Evolutionary conservation across 2,113 vertebrate genomes (phyloP).

Genomic region (Elanoides forficatus): DNA sequence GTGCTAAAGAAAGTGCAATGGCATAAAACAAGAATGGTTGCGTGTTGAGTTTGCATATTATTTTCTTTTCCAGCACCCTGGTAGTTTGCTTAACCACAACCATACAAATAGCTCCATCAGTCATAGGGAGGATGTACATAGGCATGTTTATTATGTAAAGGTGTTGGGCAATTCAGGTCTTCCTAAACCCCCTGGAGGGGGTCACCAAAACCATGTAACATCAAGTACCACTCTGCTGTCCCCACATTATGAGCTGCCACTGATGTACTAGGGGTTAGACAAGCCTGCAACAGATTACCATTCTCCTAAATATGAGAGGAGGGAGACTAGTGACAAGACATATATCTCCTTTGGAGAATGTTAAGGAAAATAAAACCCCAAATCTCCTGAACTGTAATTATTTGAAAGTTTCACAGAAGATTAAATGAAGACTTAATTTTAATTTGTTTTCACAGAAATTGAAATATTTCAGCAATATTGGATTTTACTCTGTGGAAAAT

Average conservation of each 20-base stretch:
- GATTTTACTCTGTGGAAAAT: neutral
- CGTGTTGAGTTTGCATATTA: fast-evolving
- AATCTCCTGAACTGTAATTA: neutral
- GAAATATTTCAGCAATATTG: neutral
- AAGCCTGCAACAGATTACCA: neutral
- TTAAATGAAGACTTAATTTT: neutral
- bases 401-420: neutral
- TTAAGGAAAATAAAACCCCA: neutral
- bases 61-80: neutral
- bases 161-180: neutral
- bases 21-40: neutral
- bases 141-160: neutral
- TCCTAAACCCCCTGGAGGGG: neutral
- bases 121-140: neutral
- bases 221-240: neutral
- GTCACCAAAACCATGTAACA: neutral
- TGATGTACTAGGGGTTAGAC: neutral
- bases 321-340: neutral
- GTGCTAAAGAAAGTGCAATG: neutral
- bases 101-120: neutral
- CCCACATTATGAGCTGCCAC: neutral
- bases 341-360: neutral
- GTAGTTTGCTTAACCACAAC: neutral
- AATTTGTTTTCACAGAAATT: neutral
- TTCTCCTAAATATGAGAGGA: neutral